Conservation (phyloP, 2,797 vertebrate species). For the Gymnocypris eckloni region DNA sequence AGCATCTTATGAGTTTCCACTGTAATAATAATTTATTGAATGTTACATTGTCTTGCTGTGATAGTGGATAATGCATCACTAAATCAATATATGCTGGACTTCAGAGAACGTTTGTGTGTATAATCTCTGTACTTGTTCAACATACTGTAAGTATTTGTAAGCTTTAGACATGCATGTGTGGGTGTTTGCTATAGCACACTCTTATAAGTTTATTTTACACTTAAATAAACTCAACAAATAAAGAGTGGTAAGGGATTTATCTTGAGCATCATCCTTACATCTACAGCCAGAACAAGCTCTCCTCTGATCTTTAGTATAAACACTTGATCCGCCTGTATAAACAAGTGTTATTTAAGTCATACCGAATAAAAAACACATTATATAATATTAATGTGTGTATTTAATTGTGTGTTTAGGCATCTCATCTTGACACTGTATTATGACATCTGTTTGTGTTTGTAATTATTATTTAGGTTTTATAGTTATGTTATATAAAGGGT, state of each 20-base stretch:
- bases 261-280: slow-evolving; percentile 17
- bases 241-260: slow-evolving; percentile 32
- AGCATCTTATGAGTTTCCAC: slow-evolving; percentile 44
- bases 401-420: background rate
- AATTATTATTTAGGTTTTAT: background rate
- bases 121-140: slow-evolving; percentile 7
- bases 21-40: slow-evolving; percentile 38
- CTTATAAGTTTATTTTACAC: slow-evolving; percentile 47
- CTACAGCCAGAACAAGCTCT: slow-evolving; percentile 27
- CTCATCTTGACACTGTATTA: background rate
- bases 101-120: slow-evolving; percentile 12
- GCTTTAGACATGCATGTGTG: slow-evolving; percentile 27
- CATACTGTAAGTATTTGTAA: slow-evolving; percentile 30
- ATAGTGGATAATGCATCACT: slow-evolving; percentile 3
- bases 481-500: background rate
- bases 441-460: slow-evolving; percentile 15
- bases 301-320: slow-evolving; percentile 24
- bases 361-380: background rate
- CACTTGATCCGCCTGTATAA: background rate
- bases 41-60: slow-evolving; percentile 16
- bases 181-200: slow-evolving; percentile 40
- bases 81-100: slow-evolving; percentile 25
- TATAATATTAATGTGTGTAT: background rate
- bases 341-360: slow-evolving; percentile 11
- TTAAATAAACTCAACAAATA: slow-evolving; percentile 43